Evolutionary conservation across 30 jellyfish, hydroid and myxozoan species (phyloP), one percentile per base, ranked within the genome.

Genomic region (Rhopilema esculentum): DNA sequence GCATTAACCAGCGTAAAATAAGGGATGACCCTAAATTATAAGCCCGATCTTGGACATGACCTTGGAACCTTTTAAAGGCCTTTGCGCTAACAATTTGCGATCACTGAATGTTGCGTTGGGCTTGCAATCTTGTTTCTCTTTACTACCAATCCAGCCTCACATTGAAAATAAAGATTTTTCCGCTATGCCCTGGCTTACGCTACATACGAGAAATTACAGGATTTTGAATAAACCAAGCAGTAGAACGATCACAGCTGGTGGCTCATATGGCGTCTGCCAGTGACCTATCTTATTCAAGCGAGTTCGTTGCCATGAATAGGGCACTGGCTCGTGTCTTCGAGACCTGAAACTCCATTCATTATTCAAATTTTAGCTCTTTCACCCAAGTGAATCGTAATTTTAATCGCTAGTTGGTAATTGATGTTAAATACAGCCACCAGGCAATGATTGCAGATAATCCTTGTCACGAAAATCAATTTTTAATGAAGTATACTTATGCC

Each of bases 371-470:
- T 9, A 15, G n/a, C 82, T 25, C 82, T 33, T 20, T 71, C 64
- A 26, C 53, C n/a, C 82, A 20, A 22, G 69, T 16, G 48, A 29
- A 15, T 24, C 76, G 79, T 69, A 66, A 79, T 62, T 66, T 40
- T 27, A 49, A 19, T 19, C 76, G 26, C 28, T 22, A 26, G 82
- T 57, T 32, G 49, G 50, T 48, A 24, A 80, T 66, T 23, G 25
- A 28, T 49, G 52, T 28, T 66, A 29, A 29, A 80, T 80, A 27
- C 70, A 66, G 31, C 90, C 90, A 80, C 90, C 90, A 63, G 82
- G 65, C 82, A 29, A 79, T n/a, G 75, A 70, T 49, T 66, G 82
- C 88, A 78, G 30, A 19, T 26, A n/a, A 32, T 29, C 73, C 24
- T 31, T 33, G 49, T 72, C 31, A 80, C 30, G 31, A 66, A 80